Evolutionary conservation across 64 coral and sea anemone genomes (phyloP).

Genomic region (Astreopora myriophthalma): DNA sequence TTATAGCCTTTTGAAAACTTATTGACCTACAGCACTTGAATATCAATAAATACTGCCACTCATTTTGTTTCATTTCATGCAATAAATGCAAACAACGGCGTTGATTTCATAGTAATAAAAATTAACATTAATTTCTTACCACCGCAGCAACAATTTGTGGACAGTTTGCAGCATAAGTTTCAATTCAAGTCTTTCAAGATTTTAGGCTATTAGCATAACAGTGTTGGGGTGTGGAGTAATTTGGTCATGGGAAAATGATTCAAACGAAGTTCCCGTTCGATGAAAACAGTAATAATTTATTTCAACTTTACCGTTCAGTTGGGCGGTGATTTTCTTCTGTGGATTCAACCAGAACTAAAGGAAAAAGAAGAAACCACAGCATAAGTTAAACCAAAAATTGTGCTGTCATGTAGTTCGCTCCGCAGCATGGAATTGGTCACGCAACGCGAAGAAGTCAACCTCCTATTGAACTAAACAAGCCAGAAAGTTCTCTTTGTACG

Average conservation of each 20-base stretch:
- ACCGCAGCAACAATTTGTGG: no score
- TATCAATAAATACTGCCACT: not conserved
- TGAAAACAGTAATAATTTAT: not conserved
- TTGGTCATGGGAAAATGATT: not conserved
- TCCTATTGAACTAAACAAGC: not conserved
- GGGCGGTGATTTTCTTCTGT: slow-evolving; percentile 52
- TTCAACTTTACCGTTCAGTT: slow-evolving; percentile 58
- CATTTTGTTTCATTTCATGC: not conserved
- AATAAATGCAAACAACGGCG: not conserved
- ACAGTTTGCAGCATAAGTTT: no score
- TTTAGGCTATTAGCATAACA: slow-evolving; percentile 7
- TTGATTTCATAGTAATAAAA: not conserved
- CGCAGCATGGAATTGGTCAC: not conserved
- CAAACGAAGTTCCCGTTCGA: no score
- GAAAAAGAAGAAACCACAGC: not conserved
- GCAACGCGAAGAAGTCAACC: not conserved
- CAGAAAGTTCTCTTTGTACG: not conserved
- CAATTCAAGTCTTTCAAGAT: no score
- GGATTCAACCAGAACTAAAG: slow-evolving; percentile 63
- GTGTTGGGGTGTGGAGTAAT: not conserved
- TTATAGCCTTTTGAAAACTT: no score
- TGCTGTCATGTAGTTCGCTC: no score
- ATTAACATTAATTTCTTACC: not conserved
- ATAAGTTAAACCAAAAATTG: not conserved
- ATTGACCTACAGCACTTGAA: no score